Evolutionary conservation across 2,888 invertebrate species (phyloP).

Genomic region (Lumbricus terrestris): DNA sequence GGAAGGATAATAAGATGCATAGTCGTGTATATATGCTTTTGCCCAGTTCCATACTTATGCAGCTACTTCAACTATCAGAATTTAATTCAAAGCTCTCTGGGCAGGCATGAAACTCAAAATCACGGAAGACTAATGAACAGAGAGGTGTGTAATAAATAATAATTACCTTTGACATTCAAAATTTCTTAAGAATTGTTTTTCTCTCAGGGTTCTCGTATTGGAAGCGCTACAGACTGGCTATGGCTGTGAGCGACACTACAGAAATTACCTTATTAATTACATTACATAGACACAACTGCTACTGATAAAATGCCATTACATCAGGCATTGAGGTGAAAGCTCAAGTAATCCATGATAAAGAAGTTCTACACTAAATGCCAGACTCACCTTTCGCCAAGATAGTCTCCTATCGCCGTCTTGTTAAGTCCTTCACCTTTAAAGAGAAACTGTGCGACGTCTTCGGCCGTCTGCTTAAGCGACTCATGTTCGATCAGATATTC

Average conservation of each 20-base stretch:
- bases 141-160: background rate
- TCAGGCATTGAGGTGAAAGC: background rate
- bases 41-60: too few species aligned
- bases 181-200: background rate
- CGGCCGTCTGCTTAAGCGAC: conserved; percentile 67
- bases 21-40: too few species aligned
- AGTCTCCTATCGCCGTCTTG: conserved; percentile 98
- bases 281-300: too few species aligned
- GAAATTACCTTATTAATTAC: too few species aligned
- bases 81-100: background rate
- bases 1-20: too few species aligned
- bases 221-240: too few species aligned
- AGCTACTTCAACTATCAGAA: background rate
- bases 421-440: conserved; percentile 91
- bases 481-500: conserved; percentile 94
- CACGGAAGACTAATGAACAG: background rate
- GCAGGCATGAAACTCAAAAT: background rate
- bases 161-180: background rate
- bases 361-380: background rate
- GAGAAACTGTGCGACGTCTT: conserved; percentile 42
- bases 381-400: conserved; percentile 71
- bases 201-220: too few species aligned
- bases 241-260: too few species aligned
- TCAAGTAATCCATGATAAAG: background rate
- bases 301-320: too few species aligned